Evolutionary conservation across 64 coral and sea anemone genomes (phyloP).

Genomic region (Dendrophyllia cribrosa): DNA sequence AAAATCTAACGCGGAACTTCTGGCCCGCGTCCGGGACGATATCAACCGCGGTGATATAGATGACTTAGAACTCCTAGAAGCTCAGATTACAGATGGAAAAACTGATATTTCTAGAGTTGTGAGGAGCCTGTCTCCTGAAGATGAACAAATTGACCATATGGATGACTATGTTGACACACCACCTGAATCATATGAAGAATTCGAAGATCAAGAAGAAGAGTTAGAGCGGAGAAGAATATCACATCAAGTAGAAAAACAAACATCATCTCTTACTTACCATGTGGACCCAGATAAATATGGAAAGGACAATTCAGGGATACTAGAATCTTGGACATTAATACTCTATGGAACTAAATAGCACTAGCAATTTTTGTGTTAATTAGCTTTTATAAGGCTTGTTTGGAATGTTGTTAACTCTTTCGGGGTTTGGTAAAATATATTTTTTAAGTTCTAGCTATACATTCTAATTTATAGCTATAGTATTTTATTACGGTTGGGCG

Average conservation of each 20-base stretch:
- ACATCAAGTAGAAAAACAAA: slow-evolving; percentile 3
- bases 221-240: slow-evolving; percentile 32
- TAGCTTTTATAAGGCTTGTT: background rate
- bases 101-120: slow-evolving; percentile 19
- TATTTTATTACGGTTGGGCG: too few species aligned
- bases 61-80: slow-evolving; percentile 59
- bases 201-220: background rate
- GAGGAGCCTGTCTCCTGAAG: background rate
- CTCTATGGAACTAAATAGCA: slow-evolving; percentile 63
- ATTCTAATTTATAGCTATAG: too few species aligned
- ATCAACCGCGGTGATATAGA: slow-evolving; percentile 48
- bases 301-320: slow-evolving; percentile 57
- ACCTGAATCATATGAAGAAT: background rate
- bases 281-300: slow-evolving; percentile 28
- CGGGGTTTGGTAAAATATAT: too few species aligned
- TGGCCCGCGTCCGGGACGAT: slow-evolving; percentile 55
- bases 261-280: background rate
- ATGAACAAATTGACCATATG: background rate
- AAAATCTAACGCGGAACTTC: slow-evolving; percentile 4
- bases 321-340: slow-evolving; percentile 71
- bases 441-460: too few species aligned
- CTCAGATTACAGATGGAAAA: slow-evolving; percentile 39
- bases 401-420: too few species aligned
- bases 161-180: background rate
- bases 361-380: background rate